Percentiles rank a stretch among this genome's conserved stretches.
phyloP scores from a whole-genome alignment of 2,113 vertebrate species.

The Aythya baeri region DNA sequence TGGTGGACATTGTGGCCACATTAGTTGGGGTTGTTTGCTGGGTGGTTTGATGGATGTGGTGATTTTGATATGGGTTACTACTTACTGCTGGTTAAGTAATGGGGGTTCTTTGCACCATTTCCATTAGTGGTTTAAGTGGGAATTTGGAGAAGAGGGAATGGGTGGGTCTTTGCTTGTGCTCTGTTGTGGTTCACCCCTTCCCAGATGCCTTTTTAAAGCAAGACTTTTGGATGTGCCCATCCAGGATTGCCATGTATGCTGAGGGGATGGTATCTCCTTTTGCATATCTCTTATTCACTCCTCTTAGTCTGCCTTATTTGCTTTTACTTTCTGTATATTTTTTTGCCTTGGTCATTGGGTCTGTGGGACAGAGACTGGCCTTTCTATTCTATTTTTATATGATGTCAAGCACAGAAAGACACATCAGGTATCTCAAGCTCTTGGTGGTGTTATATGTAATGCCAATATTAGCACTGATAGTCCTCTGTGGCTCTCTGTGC shows the following conservation, averaged over 20 bases:
- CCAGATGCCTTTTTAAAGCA: neutral
- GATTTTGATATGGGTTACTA: conserved; percentile 27
- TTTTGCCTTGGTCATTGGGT: conserved; percentile 18
- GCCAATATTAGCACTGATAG: neutral
- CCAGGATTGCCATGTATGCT: neutral
- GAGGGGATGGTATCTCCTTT: neutral
- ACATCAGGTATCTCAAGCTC: neutral
- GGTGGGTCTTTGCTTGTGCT: neutral
- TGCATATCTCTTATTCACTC: neutral
- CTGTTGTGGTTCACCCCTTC: neutral
- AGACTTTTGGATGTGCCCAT: neutral
- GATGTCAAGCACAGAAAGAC: neutral
- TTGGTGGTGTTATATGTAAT: conserved; percentile 1
- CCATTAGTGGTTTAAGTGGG: conserved; percentile 20
- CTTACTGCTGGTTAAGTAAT: neutral
- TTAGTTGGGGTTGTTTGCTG: neutral
- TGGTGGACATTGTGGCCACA: neutral
- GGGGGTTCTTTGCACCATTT: neutral
- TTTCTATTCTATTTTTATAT: conserved; percentile 25
- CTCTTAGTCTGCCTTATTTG: conserved; percentile 23
- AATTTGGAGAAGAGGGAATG: neutral
- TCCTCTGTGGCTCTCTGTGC: neutral
- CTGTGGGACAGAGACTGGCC: neutral
- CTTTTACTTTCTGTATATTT: neutral
- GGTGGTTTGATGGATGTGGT: conserved; percentile 47